These are phyloP conservation scores for Yasuhikotakia modesta DNA, from an alignment of 2,797 vertebrate genomes.

Conservation along the genomic window DNA sequence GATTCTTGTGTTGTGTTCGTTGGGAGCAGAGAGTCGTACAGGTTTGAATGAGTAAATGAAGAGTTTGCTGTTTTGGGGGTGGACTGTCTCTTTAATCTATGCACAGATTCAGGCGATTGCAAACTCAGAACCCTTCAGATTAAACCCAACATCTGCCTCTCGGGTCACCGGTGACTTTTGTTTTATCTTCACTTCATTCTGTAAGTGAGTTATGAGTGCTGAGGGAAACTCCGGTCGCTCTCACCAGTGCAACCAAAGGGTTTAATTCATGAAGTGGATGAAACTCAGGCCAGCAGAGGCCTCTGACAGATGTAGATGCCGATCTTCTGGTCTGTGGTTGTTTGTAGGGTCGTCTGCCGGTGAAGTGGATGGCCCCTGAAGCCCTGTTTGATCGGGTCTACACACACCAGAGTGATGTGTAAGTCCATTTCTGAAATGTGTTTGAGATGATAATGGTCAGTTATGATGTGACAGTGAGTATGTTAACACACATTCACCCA, in stretches of 20 bases:
- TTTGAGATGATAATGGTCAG: no score
- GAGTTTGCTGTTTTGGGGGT: no score
- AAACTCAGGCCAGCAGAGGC: conserved; percentile 42
- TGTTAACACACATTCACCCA: no score
- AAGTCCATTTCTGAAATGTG: conserved; percentile 72
- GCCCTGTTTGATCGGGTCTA: conserved; percentile 97
- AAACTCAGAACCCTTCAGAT: background rate
- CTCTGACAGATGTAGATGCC: conserved; percentile 24
- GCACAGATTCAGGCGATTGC: conserved; percentile 32
- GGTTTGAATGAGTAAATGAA: no score
- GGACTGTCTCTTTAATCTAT: background rate
- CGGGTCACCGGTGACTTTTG: background rate
- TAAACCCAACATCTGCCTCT: conserved; percentile 15
- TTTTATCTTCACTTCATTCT: background rate
- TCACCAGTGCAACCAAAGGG: no score
- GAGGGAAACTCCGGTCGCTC: conserved; percentile 15
- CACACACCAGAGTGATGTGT: conserved; percentile 99
- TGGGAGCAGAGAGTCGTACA: no score
- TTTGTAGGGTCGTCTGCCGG: conserved; percentile 92
- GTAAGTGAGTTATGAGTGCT: conserved; percentile 8
- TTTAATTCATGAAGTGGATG: conserved; percentile 5
- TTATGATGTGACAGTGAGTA: background rate
- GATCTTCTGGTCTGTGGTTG: conserved; percentile 54
- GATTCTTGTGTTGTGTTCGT: no score
- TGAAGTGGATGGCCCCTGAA: conserved; percentile 99